These are phyloP conservation scores for Semotilus atromaculatus DNA, from an alignment of 2,797 vertebrate species.

Conservation along the genomic window DNA sequence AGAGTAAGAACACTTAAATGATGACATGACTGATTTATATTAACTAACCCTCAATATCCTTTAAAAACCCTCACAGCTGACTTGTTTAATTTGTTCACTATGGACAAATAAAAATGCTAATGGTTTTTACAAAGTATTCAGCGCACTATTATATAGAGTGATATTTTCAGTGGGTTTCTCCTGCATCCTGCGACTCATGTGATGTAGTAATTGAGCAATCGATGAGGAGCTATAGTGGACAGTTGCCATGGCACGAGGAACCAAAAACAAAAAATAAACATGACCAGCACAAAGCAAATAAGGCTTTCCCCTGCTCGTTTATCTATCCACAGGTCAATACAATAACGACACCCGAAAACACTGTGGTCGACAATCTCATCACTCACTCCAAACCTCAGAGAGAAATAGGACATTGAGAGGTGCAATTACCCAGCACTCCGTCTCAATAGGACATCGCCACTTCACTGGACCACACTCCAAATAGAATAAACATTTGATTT, in stretches of 20 bases:
- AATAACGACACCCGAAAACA: constrained; percentile 71
- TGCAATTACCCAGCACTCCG: constrained; percentile 49
- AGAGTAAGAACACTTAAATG: background rate
- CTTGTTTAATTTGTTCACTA: background rate
- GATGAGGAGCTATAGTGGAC: constrained; percentile 47
- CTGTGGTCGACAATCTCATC: constrained; percentile 67
- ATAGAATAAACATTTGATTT: constrained; percentile 48
- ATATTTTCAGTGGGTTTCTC: background rate
- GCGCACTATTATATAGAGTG: background rate
- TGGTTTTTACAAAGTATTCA: background rate
- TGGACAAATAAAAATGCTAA: background rate
- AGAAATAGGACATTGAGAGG: constrained; percentile 39
- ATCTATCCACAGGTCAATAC: constrained; percentile 75
- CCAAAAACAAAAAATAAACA: constrained; percentile 24
- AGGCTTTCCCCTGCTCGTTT: constrained; percentile 39
- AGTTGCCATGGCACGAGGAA: constrained; percentile 9
- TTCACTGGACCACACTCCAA: constrained; percentile 21
- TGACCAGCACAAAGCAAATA: constrained; percentile 46
- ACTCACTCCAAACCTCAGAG: constrained; percentile 66
- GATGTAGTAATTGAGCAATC: constrained; percentile 57
- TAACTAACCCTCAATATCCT: background rate
- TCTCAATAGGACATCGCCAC: constrained; percentile 40
- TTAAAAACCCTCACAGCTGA: background rate
- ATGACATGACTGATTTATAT: background rate
- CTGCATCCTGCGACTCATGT: constrained; percentile 38